Base-by-base conservation (phyloP, 2,888 invertebrate species). In the Aleiodes alternator region DNA sequence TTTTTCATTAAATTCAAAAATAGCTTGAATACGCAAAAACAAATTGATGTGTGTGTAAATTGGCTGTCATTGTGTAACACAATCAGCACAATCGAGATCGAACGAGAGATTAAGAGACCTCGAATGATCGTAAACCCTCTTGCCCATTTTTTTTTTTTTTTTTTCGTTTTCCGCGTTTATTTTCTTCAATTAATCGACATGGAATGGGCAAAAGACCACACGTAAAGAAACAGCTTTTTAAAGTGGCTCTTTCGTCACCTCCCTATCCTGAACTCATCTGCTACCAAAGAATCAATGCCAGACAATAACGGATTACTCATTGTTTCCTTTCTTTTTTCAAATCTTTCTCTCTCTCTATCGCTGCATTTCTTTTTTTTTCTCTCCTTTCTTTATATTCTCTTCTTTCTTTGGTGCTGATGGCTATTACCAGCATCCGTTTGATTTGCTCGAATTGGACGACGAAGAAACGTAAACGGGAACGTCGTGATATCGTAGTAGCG, bases 171-270 rank as follows among this genome's bases (percentile, higher is more conserved):
- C 29, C 9, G 3, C 2, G 38, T 43, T 16, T 64, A 56, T 55
- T 61, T 64, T 68, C 51, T 51, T 43, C 72, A 78, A 78, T 81
- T 78, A 78, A 81, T 80, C 78, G 78, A 74, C 68, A 64, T 72
- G 79, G 78, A 82, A 80, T 68, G 72, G 72, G 78, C 76, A 79
- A 43, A 59, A 84, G 64, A 64, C 43, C 48, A 64, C 38, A 43
- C 64, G 16, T 14, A 64, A 34, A 34, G 64, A 64, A 48, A 48
- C 16, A 16, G 48, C 48, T 14, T 31, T 14, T 43, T 38, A 14
- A 38, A 61, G 64, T 64, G 64, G 9, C 38, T 64, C 23, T 64
- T 64, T 64, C 64, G 43, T 64, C 64, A 64, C 64, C 64, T 43
- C 11, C 4, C 64, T 16, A 43, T 43, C 48, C 48, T 7, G 48